Base-by-base conservation (phyloP, 2,888 invertebrate species). In the Ophion slaviceki region DNA sequence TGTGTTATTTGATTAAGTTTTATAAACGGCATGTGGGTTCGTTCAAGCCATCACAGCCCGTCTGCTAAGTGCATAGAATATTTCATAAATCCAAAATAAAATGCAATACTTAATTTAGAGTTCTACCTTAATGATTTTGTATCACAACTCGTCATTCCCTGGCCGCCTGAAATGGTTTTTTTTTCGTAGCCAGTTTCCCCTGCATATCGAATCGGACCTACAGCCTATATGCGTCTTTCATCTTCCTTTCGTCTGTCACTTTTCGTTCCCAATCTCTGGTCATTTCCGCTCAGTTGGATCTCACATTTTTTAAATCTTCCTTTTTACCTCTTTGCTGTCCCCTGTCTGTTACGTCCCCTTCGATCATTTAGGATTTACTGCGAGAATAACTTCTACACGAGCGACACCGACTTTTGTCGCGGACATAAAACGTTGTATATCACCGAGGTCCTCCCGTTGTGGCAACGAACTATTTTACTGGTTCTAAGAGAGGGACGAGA, bases 341-440 rank as follows among this genome's bases (percentile, higher is more conserved):
- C 57, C 62, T 53, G 53, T 59, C 68, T 59, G 24, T 1, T 24
- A 24, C 24, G 24, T 24, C 67, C 68, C 32, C 77, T 67, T 45
- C 57, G 66, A 71, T 77, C 82, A 82, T 76, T 75, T 45, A 71
- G n/a, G 77, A 87, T 87, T 87, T 87, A 87, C 85, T 80, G 85
- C 85, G 64, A 68, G 76, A 82, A 86, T 88, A 88, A 87, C 86
- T 86, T 82, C 78, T 82, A 68, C 81, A 71, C 59, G 79, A 85
- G 88, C 86, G 87, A 87, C 87, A 84, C 88, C 84, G 84, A 87
- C 86, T 87, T 83, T 88, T 88, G 87, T 87, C 88, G 83, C 79
- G 86, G 83, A 82, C 87, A 86, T 88, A 87, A 88, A 88, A 87
- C 81, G 86, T 85, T 87, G 85, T 88, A 88, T 87, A 87, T 88